These are phyloP conservation scores for Catharus fuscescens DNA, from an alignment of 2,113 vertebrate genomes.

Conservation along the genomic window DNA sequence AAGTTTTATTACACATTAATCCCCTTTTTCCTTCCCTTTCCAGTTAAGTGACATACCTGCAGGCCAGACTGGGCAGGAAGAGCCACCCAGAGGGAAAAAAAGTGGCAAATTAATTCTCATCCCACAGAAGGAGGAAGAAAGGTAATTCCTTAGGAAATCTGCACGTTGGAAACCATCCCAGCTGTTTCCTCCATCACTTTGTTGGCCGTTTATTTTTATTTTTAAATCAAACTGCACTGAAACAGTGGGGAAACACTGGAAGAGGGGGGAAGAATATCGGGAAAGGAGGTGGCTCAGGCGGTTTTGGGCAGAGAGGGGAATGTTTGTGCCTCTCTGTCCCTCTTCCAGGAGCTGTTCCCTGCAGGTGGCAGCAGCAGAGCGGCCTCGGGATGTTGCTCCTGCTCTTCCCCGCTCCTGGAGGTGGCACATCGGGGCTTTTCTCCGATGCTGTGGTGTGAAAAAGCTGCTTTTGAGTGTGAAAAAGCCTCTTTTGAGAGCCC, in stretches of 20 bases:
- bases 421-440: accelerated
- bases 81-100: slow-evolving; percentile 40
- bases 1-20: not conserved
- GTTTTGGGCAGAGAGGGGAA: not conserved
- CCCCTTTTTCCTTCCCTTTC: not conserved
- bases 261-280: not conserved
- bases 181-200: not conserved
- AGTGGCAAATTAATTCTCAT: slow-evolving; percentile 40
- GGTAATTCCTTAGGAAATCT: slow-evolving; percentile 35
- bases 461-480: not conserved
- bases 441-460: not conserved
- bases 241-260: not conserved
- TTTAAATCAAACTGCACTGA: not conserved
- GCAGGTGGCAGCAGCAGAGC: slow-evolving; percentile 73
- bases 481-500: not conserved
- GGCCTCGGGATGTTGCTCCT: not conserved
- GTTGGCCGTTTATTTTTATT: not conserved
- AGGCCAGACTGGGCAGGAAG: slow-evolving; percentile 43
- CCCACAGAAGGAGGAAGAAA: slow-evolving; percentile 41
- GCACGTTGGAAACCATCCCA: not conserved
- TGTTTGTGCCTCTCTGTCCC: not conserved
- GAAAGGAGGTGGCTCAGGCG: not conserved
- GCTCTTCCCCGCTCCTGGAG: not conserved
- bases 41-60: slow-evolving; percentile 8
- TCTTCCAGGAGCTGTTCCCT: slow-evolving; percentile 2